Evolutionary conservation across 2,888 invertebrate species (phyloP).

Genomic region (Xestia ashworthii): DNA sequence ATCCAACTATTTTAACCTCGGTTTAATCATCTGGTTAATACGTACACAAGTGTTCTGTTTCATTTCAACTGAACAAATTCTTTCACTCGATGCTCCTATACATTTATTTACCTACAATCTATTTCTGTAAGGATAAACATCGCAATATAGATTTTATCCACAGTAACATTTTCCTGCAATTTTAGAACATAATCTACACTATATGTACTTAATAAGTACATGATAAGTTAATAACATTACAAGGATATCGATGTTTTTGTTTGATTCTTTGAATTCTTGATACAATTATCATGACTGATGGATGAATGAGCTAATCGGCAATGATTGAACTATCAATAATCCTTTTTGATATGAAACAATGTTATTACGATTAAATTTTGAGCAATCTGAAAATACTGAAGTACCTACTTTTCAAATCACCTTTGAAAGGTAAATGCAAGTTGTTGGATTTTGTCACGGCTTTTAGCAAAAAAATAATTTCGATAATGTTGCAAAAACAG

Average conservation of each 20-base stretch:
- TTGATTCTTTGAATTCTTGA: slow-evolving; percentile 4
- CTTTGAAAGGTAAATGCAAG: slow-evolving; percentile 1
- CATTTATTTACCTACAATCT: slow-evolving; percentile 17
- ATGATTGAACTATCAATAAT: slow-evolving; percentile 19
- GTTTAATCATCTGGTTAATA: slow-evolving; percentile 12
- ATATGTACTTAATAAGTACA: slow-evolving; percentile 6
- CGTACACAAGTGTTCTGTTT: slow-evolving; percentile 41
- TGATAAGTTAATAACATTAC: slow-evolving; percentile 25
- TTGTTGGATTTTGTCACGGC: neutral
- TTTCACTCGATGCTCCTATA: slow-evolving; percentile 6
- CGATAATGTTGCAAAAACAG: neutral
- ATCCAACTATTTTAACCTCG: slow-evolving; percentile 3
- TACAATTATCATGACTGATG: slow-evolving; percentile 25
- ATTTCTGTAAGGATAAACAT: slow-evolving; percentile 29
- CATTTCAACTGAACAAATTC: slow-evolving; percentile 40
- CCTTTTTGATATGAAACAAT: slow-evolving; percentile 7
- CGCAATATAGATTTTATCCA: slow-evolving; percentile 34
- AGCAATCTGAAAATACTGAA: neutral
- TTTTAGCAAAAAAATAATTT: neutral
- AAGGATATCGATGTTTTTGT: slow-evolving; percentile 18
- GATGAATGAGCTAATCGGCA: slow-evolving; percentile 23
- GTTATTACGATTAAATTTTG: neutral
- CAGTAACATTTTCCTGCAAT: slow-evolving; percentile 32
- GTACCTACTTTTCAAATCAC: neutral
- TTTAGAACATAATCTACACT: slow-evolving; percentile 9